phyloP scores from a whole-genome alignment of 30 jellyfish, hydroid and myxozoan species.

The Euphysa ruthae region DNA sequence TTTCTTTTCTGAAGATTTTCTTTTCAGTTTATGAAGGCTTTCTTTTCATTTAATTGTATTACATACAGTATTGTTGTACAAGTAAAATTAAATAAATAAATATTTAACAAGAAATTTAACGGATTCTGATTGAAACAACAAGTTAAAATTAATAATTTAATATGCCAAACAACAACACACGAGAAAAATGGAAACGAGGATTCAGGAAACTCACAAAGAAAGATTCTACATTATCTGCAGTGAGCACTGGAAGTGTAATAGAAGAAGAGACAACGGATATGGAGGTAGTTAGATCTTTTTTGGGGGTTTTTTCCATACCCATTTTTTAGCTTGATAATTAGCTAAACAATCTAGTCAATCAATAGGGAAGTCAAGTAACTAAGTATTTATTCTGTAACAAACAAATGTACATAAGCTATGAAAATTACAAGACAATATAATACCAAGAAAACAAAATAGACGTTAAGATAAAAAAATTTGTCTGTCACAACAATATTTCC shows the following conservation, averaged over 20 bases:
- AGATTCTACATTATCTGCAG: constrained; percentile 17
- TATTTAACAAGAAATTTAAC: too few relatives aligned
- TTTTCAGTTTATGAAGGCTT: background rate
- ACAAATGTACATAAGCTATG: too few relatives aligned
- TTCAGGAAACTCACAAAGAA: constrained; percentile 42
- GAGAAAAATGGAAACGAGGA: constrained; percentile 64
- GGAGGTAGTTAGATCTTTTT: constrained; percentile 3
- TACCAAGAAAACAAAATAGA: background rate
- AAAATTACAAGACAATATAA: too few relatives aligned
- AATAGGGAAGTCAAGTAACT: too few relatives aligned
- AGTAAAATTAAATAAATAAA: too few relatives aligned
- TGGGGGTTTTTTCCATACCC: background rate
- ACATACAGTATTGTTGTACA: too few relatives aligned
- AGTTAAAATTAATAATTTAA: background rate
- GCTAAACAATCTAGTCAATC: too few relatives aligned
- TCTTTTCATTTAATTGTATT: too few relatives aligned
- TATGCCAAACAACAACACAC: background rate
- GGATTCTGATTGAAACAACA: background rate
- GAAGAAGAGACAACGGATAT: constrained; percentile 15
- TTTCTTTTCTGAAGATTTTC: background rate
- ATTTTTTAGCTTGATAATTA: background rate
- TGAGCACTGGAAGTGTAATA: background rate
- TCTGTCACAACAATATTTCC: too few relatives aligned
- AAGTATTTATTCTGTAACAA: too few relatives aligned
- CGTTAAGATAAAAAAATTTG: too few relatives aligned